Evolutionary conservation across 2,113 vertebrate species (phyloP), one percentile per base, ranked within the genome.

Genomic region (Picathartes gymnocephalus): DNA sequence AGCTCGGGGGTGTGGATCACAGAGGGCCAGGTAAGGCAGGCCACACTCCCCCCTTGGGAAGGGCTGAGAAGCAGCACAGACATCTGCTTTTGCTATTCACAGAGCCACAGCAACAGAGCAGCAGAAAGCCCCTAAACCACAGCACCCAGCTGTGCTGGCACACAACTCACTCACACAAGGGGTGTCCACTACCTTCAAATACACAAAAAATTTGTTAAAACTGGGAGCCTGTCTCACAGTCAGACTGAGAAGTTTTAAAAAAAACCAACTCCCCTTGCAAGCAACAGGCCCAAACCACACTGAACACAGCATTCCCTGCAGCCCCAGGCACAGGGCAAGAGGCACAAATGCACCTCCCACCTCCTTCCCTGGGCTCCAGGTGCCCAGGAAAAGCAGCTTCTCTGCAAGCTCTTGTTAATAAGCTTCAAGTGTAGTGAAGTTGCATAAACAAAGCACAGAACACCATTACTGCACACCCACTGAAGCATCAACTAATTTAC

Each of bases 261-360:
- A 42, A 42, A 4, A 9, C 2, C 30, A 83, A 56, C 37, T 78
- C 47, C 47, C 50, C 12, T 33, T 31, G 30, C 33, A 77, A 83
- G 31, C 8, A 54, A 48, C n/a, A 58, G 2, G 7, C 62, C 51
- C 45, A 51, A 44, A 22, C 3, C 1, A 7, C 17, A 16, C 15
- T 0, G 0, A 76, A 35, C 51, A 15, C 8, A 13, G 16, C 4
- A 14, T 22, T 56, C 25, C 30, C 58, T 30, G 5, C 1, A 30
- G 53, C 74, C 57, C 31, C 35, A 11, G 60, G 86, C 58, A 48
- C 23, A 23, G 42, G 60, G 20, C 37, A 42, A 24, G 57, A 53
- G 45, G 15, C 45, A 57, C 13, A 5, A 12, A 31, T 1, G 2
- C 57, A 74, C 45, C 61, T 76, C 51, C 80, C 54, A 72, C 13